A percentile compares a stretch with the other conserved stretches of the same genome.
These are phyloP conservation scores for Sipha flava DNA, from an alignment of 1,140 invertebrate species.

Conservation along the genomic window DNA sequence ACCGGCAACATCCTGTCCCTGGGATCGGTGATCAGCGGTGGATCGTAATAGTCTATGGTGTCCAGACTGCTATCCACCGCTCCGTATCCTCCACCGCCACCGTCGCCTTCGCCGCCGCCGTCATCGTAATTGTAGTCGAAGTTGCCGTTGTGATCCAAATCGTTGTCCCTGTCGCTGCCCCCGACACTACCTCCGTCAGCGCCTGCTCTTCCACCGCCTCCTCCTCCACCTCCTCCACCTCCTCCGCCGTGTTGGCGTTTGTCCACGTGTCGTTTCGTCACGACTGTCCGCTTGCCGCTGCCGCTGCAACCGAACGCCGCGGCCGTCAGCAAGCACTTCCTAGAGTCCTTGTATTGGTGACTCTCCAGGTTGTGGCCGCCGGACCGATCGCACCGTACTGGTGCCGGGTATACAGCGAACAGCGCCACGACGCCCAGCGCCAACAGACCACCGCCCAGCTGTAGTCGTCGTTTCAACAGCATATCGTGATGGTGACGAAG, in stretches of 20 bases:
- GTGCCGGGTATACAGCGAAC: not conserved
- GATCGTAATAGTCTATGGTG: not conserved
- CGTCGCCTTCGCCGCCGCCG: not conserved
- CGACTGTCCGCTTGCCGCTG: not conserved
- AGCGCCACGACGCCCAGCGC: not conserved
- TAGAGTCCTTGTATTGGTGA: not conserved
- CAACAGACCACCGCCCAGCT: not conserved
- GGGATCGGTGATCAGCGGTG: slow-evolving; percentile 7
- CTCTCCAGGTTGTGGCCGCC: not conserved
- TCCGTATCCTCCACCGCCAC: not conserved
- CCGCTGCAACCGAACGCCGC: not conserved
- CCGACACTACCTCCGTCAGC: not conserved
- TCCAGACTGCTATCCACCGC: not conserved
- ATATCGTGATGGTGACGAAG: not conserved
- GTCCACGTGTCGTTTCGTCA: not conserved
- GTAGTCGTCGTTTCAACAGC: not conserved
- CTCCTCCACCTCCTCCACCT: not conserved
- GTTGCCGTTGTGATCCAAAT: not conserved
- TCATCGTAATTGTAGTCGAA: slow-evolving; percentile 5
- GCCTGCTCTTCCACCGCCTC: not conserved
- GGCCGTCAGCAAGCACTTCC: not conserved
- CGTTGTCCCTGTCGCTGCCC: not conserved
- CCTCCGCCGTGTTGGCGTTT: not conserved
- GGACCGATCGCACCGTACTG: not conserved
- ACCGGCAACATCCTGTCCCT: slow-evolving; percentile 24